Base-by-base conservation (phyloP, 2,113 vertebrate species). In the Chloebia gouldiae region DNA sequence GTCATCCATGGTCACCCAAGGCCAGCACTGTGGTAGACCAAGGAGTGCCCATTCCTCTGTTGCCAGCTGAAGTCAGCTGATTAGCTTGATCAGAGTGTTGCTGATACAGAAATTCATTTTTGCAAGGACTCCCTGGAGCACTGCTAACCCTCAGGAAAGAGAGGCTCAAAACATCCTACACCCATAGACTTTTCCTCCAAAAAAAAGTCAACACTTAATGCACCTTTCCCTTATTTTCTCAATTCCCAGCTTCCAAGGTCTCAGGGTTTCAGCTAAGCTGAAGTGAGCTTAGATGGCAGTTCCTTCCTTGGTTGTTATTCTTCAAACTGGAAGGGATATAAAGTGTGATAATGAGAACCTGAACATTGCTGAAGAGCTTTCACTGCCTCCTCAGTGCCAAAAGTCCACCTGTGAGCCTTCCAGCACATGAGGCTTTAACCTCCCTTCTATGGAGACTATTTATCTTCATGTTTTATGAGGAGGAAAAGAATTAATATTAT, bases 1-100 rank as follows among this genome's bases (percentile, higher is more conserved):
- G 17, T 44, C 0, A 0, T 31, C 4, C 5, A 8, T 35, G 51
- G 11, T n/a, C 35, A 66, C 21, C 15, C 2, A 33, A 50, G 51
- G 51, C 21, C 40, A 81, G 51, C 20, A 39, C 60, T 37, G 25
- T 8, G 8, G n/a, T 18, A 82, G 15, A 37, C 7, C 3, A 66
- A 40, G 21, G 68, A 68, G 18, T 25, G 15, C 15, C 59, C 17
- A 19, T 51, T 63, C 25, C 42, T 57, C 49, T 33, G 25, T 47
- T 44, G n/a, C 30, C 42, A 40, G 33, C 22, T 39, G 15, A 56
- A 86, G 25, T 8, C 31, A 45, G 24, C 4, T 42, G 45, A 54
- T 77, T 49, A 49, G 5, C 28, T 81, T 71, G 24, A 42, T 73
- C 51, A 69, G 30, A 28, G 33, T 8, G 27, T 30, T 42, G 28